phyloP scores from a whole-genome alignment of 2,113 vertebrate genomes.

The Ailuropoda melanoleuca region DNA sequence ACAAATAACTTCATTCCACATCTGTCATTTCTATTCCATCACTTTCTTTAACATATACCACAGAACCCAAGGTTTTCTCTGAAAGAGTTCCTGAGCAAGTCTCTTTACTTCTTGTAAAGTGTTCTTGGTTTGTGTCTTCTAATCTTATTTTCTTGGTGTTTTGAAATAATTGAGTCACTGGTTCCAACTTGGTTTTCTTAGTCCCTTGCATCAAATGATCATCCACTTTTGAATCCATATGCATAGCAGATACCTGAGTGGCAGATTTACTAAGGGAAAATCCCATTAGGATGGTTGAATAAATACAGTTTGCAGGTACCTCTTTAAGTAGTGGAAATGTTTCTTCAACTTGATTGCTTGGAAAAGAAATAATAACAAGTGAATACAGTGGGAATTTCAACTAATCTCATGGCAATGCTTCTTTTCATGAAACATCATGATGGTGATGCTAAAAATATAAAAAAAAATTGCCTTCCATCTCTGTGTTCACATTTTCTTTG shows the following conservation, averaged over 20 bases:
- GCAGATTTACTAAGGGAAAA: slow-evolving; percentile 68
- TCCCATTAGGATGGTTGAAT: slow-evolving; percentile 48
- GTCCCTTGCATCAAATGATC: slow-evolving; percentile 41
- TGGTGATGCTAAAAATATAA: background rate
- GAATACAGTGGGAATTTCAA: slow-evolving; percentile 10
- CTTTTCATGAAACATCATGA: background rate
- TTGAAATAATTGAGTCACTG: slow-evolving; percentile 70
- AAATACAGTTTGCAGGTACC: background rate
- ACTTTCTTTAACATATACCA: slow-evolving; percentile 69
- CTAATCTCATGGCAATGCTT: background rate
- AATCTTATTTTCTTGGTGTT: slow-evolving; percentile 67
- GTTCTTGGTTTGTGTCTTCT: slow-evolving; percentile 50
- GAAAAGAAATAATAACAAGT: background rate
- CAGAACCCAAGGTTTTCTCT: slow-evolving; percentile 26
- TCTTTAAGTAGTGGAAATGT: background rate
- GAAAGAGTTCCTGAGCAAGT: slow-evolving; percentile 5
- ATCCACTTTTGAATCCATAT: slow-evolving; percentile 40
- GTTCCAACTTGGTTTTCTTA: slow-evolving; percentile 55
- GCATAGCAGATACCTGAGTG: slow-evolving; percentile 51
- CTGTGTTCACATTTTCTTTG: slow-evolving; percentile 39
- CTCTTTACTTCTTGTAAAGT: slow-evolving; percentile 27
- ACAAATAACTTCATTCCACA: slow-evolving; percentile 62
- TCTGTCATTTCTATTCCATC: slow-evolving; percentile 72
- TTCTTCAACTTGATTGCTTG: slow-evolving; percentile 58
- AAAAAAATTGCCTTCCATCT: background rate